These are phyloP conservation scores for Xiphias gladius DNA, from an alignment of 2,113 vertebrate species.

Conservation along the genomic window DNA sequence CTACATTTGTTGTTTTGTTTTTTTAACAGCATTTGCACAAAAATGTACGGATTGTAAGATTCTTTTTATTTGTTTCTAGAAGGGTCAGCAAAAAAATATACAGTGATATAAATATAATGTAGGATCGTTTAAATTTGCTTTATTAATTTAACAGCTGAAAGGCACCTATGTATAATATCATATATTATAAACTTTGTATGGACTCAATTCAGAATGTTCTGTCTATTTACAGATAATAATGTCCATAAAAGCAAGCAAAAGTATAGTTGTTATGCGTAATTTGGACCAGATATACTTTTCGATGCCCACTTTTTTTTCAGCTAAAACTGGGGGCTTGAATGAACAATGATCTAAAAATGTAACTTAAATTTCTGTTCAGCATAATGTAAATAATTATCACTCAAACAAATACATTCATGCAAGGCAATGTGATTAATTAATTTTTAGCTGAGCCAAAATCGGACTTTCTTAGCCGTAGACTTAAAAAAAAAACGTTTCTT, in stretches of 20 bases:
- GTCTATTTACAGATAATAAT: background rate
- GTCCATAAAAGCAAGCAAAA: background rate
- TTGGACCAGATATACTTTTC: background rate
- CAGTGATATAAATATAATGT: too few species aligned
- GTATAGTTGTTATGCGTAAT: background rate
- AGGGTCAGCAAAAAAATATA: background rate
- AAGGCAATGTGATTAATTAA: background rate
- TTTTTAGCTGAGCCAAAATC: background rate
- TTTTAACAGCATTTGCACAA: background rate
- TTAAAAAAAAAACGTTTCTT: background rate
- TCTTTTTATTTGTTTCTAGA: slow-evolving; percentile 13
- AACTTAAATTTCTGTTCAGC: background rate
- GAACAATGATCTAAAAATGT: background rate
- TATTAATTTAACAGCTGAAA: background rate
- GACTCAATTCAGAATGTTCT: background rate
- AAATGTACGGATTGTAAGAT: slow-evolving; percentile 1
- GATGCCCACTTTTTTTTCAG: background rate
- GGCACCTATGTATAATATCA: too few species aligned
- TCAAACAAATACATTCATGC: background rate
- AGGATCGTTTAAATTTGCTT: background rate
- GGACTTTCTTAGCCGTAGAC: background rate
- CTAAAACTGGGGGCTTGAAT: background rate
- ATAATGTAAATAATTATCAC: background rate
- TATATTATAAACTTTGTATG: background rate
- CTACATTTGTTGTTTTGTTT: background rate